Conservation (phyloP, 2,797 vertebrate genomes). For the Neoniphon sammara region DNA sequence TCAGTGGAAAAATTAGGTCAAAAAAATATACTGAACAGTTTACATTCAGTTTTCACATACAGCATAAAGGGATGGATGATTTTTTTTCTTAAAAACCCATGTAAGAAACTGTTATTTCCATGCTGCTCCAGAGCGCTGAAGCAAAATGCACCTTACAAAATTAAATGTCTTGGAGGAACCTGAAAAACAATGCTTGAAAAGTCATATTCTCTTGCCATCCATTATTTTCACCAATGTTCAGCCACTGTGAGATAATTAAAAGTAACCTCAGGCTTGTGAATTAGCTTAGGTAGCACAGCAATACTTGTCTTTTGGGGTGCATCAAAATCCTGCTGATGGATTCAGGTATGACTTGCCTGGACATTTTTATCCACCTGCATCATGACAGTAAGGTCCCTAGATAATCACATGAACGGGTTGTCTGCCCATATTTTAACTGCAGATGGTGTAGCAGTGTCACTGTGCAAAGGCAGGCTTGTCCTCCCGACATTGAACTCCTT, state of each 20-base stretch:
- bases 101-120: neutral
- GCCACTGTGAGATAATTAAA: too few relatives aligned
- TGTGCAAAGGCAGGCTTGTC: conserved; percentile 36
- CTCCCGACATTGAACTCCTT: conserved; percentile 53
- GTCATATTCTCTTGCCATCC: too few relatives aligned
- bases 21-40: neutral
- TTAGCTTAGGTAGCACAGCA: too few relatives aligned
- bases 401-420: conserved; percentile 30
- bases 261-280: too few relatives aligned
- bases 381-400: conserved; percentile 7
- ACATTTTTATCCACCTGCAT: too few relatives aligned
- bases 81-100: conserved; percentile 5
- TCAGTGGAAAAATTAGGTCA: neutral
- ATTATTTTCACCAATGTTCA: too few relatives aligned
- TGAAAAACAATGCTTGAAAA: too few relatives aligned
- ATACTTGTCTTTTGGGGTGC: too few relatives aligned
- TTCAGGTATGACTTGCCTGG: neutral
- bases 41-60: neutral
- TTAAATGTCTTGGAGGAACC: neutral
- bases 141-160: neutral
- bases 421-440: conserved; percentile 31
- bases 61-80: too few relatives aligned
- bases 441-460: conserved; percentile 43
- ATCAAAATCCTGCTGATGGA: too few relatives aligned
- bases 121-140: too few relatives aligned